A percentile compares a stretch with the other conserved stretches of the same genome.
Evolutionary conservation across 2,888 invertebrate genomes (phyloP).

Genomic region (Saturnia japonica): DNA sequence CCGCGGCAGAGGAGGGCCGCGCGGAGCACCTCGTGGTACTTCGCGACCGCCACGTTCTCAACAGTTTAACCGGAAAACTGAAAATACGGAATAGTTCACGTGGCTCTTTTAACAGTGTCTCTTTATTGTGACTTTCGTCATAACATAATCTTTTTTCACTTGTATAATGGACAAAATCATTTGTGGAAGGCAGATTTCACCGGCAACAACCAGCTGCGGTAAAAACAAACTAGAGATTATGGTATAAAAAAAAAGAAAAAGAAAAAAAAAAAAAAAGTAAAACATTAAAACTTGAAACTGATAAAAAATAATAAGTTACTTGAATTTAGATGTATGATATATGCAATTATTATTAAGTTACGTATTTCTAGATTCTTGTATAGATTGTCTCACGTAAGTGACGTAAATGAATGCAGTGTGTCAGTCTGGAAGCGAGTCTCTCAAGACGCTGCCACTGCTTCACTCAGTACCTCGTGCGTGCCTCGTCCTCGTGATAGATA

Average conservation of each 20-base stretch:
- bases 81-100: conserved; percentile 57
- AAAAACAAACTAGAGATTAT: conserved; percentile 82
- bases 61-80: conserved; percentile 67
- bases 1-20: conserved; percentile 75
- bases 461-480: conserved; percentile 51
- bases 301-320: conserved; percentile 81
- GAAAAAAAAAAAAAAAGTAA: conserved; percentile 82
- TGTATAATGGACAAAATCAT: conserved; percentile 73
- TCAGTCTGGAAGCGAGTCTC: conserved; percentile 31
- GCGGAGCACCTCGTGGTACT: conserved; percentile 51
- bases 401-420: conserved; percentile 46
- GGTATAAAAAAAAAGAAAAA: conserved; percentile 73
- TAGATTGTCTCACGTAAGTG: conserved; percentile 62
- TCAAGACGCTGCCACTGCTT: conserved; percentile 34
- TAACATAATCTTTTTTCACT: conserved; percentile 35
- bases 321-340: conserved; percentile 81
- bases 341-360: conserved; percentile 80
- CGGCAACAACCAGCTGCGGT: conserved; percentile 84
- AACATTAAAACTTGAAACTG: conserved; percentile 80
- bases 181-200: conserved; percentile 87
- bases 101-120: conserved; percentile 38
- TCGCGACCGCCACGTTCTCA: conserved; percentile 55
- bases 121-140: conserved; percentile 34
- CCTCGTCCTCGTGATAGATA: conserved; percentile 74
- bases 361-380: conserved; percentile 77